Conservation (phyloP, 1,140 invertebrate genomes). For the Drosophila arawakana region DNA sequence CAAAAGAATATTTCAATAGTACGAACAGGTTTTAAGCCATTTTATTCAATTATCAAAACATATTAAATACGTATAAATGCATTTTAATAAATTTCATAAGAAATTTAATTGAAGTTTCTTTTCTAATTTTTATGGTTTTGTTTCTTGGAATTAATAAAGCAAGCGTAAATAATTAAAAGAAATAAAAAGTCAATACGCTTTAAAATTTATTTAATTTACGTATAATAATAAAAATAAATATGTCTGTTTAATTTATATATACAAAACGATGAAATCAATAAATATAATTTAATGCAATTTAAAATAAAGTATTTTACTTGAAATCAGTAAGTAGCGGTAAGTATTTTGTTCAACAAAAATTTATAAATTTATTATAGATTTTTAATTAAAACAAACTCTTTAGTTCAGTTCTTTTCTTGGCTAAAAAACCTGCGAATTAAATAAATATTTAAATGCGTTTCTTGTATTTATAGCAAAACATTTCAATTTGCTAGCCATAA, state of each 20-base stretch:
- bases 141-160: conserved; percentile 24
- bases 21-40: conserved; percentile 30
- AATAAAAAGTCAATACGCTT: conserved; percentile 39
- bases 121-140: conserved; percentile 6
- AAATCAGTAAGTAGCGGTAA: no score
- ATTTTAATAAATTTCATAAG: conserved; percentile 54
- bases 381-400: no score
- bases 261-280: conserved; percentile 69
- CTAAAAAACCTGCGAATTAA: not conserved
- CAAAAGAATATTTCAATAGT: conserved; percentile 28
- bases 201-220: conserved; percentile 51
- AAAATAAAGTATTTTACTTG: not conserved
- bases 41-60: conserved; percentile 29
- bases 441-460: not conserved
- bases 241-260: conserved; percentile 48
- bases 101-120: conserved; percentile 21
- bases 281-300: conserved; percentile 80
- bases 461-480: not conserved
- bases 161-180: conserved; percentile 34
- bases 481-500: conserved; percentile 30
- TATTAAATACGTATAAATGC: conserved; percentile 57
- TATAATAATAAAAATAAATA: conserved; percentile 36
- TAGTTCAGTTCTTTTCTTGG: no score
- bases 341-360: no score
- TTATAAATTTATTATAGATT: no score